These are phyloP conservation scores for Busseola fusca DNA, from an alignment of 2,888 invertebrate genomes.

Conservation along the genomic window DNA sequence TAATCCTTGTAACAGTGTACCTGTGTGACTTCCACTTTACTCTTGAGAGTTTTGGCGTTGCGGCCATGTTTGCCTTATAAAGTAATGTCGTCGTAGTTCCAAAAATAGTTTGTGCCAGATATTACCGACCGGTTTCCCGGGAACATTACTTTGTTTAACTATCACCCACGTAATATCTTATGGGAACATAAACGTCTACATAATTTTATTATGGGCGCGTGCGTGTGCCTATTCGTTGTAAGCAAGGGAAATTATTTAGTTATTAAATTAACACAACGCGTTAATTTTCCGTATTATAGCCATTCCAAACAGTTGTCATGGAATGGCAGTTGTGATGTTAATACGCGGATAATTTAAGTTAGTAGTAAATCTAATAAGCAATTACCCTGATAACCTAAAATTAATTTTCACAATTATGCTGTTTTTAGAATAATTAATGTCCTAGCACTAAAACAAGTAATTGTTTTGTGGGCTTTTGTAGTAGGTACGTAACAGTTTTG, in stretches of 20 bases:
- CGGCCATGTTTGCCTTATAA: constrained; percentile 26
- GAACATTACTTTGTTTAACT: constrained; percentile 39
- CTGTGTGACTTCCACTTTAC: not conserved
- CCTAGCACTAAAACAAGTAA: too few relatives aligned
- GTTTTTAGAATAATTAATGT: not conserved
- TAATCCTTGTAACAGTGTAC: not conserved
- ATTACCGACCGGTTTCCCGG: constrained; percentile 4
- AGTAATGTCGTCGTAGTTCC: constrained; percentile 16
- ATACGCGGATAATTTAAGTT: too few relatives aligned
- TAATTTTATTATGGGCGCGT: constrained; percentile 15
- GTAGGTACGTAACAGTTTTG: too few relatives aligned
- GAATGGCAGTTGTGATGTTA: not conserved
- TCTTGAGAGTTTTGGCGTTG: constrained; percentile 11
- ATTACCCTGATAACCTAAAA: not conserved
- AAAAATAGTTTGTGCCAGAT: constrained; percentile 33
- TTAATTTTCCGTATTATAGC: not conserved
- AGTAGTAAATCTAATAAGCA: not conserved
- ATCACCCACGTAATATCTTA: constrained; percentile 10
- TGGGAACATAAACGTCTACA: constrained; percentile 18
- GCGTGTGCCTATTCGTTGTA: not conserved
- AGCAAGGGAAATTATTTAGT: too few relatives aligned
- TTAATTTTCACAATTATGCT: not conserved
- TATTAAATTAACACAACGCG: not conserved
- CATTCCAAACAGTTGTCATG: too few relatives aligned
- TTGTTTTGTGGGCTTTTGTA: too few relatives aligned